Evolutionary conservation across 2,888 invertebrate genomes (phyloP).

Genomic region (Anorthoa munda): DNA sequence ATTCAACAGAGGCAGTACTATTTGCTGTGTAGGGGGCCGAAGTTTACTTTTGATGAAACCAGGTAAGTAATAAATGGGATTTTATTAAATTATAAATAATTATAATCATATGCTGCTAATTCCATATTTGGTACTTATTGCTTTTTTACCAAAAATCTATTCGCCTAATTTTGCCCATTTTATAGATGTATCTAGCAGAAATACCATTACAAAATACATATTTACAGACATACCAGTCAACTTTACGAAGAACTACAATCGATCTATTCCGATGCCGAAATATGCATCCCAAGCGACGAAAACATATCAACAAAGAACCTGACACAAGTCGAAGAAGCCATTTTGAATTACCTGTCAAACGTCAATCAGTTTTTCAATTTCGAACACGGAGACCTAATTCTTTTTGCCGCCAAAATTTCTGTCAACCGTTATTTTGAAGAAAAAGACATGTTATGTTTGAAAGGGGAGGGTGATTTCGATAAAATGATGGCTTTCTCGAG

Average conservation of each 20-base stretch:
- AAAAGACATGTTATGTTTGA: constrained; percentile 85
- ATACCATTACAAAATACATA: background rate
- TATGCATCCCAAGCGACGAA: constrained; percentile 86
- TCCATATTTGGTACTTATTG: background rate
- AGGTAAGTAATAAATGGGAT: constrained; percentile 78
- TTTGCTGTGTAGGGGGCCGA: constrained; percentile 92
- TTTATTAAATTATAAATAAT: background rate
- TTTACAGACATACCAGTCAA: constrained; percentile 83
- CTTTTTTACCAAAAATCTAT: background rate
- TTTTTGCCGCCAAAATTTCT: constrained; percentile 67
- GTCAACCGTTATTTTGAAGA: constrained; percentile 40
- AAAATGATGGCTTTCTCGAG: constrained; percentile 89
- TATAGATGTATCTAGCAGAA: too few relatives aligned
- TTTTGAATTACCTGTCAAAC: constrained; percentile 73
- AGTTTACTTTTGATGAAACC: constrained; percentile 89
- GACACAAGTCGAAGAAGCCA: constrained; percentile 75
- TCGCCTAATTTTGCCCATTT: background rate
- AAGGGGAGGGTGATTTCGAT: constrained; percentile 92
- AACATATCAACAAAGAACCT: constrained; percentile 66
- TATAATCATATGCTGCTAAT: too few relatives aligned
- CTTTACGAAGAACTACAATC: constrained; percentile 89
- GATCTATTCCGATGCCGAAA: constrained; percentile 91
- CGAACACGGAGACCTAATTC: constrained; percentile 53
- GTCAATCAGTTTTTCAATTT: constrained; percentile 63
- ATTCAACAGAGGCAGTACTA: constrained; percentile 89